phyloP scores from a whole-genome alignment of 2,113 vertebrate species.

The Rhineura floridana region DNA sequence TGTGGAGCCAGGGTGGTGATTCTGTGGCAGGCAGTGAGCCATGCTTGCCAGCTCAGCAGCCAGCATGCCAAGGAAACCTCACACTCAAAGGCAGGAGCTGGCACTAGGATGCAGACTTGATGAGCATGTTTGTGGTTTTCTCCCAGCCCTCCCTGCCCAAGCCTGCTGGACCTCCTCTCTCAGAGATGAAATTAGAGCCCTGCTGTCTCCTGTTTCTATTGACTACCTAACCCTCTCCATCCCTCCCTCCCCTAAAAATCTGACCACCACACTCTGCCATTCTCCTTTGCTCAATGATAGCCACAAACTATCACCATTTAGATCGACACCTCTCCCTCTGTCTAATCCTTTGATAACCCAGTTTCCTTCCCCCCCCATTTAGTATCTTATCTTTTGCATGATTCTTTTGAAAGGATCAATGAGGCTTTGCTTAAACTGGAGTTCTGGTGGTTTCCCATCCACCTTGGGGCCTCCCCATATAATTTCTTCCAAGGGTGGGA shows the following conservation, averaged over 20 bases:
- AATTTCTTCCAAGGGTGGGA: constrained; percentile 23
- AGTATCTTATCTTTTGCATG: not conserved
- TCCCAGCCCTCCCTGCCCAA: not conserved
- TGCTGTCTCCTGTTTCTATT: too few species aligned
- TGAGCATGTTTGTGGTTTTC: not conserved
- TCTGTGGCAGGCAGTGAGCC: constrained; percentile 5
- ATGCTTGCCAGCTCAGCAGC: constrained; percentile 14
- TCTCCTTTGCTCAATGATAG: not conserved
- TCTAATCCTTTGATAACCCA: not conserved
- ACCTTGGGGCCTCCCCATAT: constrained; percentile 8
- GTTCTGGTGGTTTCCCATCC: not conserved
- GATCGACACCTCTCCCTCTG: not conserved
- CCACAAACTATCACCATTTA: not conserved
- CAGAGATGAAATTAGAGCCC: not conserved
- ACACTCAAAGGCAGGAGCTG: not conserved
- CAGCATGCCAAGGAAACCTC: not conserved
- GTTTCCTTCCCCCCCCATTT: not conserved
- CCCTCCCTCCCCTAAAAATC: too few species aligned
- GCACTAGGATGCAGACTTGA: not conserved
- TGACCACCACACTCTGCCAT: too few species aligned
- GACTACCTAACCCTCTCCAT: not conserved
- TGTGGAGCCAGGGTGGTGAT: not conserved
- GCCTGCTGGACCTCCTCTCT: not conserved
- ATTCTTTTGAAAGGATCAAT: not conserved
- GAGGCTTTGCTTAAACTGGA: not conserved